Evolutionary conservation across 2,888 invertebrate genomes (phyloP).

Genomic region (Argynnis bischoffii): DNA sequence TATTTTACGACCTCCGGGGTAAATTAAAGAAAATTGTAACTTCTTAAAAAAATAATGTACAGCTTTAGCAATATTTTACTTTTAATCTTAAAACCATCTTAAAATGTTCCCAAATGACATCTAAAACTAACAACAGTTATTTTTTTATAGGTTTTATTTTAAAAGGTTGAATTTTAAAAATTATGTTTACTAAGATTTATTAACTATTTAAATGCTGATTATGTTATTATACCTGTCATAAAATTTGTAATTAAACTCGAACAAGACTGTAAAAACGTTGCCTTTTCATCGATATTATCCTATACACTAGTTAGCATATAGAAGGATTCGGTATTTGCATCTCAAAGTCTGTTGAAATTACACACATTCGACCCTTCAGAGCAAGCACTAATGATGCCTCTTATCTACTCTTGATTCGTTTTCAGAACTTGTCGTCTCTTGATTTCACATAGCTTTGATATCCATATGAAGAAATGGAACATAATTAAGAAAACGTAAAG

Average conservation of each 20-base stretch:
- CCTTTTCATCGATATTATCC: constrained; percentile 25
- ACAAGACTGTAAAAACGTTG: not conserved
- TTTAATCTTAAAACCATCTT: too few relatives aligned
- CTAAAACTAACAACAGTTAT: too few relatives aligned
- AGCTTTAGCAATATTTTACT: too few relatives aligned
- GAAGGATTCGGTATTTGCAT: constrained; percentile 57
- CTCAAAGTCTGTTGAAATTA: constrained; percentile 64
- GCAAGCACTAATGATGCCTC: constrained; percentile 39
- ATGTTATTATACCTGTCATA: not conserved
- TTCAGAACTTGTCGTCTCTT: constrained; percentile 1
- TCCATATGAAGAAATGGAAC: constrained; percentile 5
- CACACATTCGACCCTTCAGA: constrained; percentile 38
- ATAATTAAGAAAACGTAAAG: not conserved
- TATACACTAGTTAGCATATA: constrained; percentile 38
- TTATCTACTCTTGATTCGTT: constrained; percentile 34
- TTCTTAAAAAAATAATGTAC: too few relatives aligned
- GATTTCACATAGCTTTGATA: constrained; percentile 14
- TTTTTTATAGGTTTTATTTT: too few relatives aligned
- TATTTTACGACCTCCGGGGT: too few relatives aligned
- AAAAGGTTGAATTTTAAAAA: too few relatives aligned
- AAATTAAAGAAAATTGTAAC: too few relatives aligned
- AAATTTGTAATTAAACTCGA: not conserved
- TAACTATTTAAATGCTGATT: not conserved
- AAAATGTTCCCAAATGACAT: too few relatives aligned
- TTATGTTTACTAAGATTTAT: too few relatives aligned